These are phyloP conservation scores for Andrena trimmerana DNA, from an alignment of 2,888 invertebrate species.

Conservation along the genomic window DNA sequence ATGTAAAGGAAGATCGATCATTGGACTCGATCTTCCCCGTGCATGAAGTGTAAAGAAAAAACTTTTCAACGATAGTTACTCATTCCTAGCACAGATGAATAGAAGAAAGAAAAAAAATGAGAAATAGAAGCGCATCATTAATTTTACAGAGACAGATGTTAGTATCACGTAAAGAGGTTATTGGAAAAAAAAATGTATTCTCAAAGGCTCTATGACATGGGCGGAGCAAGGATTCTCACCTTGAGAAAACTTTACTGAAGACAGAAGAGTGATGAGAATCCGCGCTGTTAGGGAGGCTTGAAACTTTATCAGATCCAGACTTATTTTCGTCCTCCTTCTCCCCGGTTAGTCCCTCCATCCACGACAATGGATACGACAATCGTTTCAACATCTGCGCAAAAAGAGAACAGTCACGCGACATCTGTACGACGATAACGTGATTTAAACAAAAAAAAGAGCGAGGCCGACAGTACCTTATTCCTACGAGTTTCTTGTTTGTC, in stretches of 20 bases:
- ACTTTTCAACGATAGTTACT: conserved; percentile 53
- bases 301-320: conserved; percentile 87
- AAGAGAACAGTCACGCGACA: too few species aligned
- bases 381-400: conserved; percentile 93
- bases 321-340: conserved; percentile 88
- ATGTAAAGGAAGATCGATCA: conserved; percentile 39
- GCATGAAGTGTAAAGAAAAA: conserved; percentile 39
- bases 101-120: conserved; percentile 46
- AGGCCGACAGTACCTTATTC: conserved; percentile 88
- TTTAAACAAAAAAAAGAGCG: too few species aligned
- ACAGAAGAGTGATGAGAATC: conserved; percentile 90
- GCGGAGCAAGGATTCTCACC: conserved; percentile 86
- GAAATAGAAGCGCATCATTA: conserved; percentile 65
- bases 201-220: conserved; percentile 23
- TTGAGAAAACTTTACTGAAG: conserved; percentile 96
- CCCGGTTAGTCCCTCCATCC: conserved; percentile 95
- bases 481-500: conserved; percentile 88
- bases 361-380: conserved; percentile 95
- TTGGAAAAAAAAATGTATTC: conserved; percentile 15
- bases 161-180: conserved; percentile 43
- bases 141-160: conserved; percentile 51
- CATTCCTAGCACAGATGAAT: conserved; percentile 57
- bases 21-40: conserved; percentile 38
- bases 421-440: too few species aligned
- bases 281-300: conserved; percentile 87